These are phyloP conservation scores for Triplophysa rosa DNA, from an alignment of 2,113 vertebrate genomes.

Conservation along the genomic window DNA sequence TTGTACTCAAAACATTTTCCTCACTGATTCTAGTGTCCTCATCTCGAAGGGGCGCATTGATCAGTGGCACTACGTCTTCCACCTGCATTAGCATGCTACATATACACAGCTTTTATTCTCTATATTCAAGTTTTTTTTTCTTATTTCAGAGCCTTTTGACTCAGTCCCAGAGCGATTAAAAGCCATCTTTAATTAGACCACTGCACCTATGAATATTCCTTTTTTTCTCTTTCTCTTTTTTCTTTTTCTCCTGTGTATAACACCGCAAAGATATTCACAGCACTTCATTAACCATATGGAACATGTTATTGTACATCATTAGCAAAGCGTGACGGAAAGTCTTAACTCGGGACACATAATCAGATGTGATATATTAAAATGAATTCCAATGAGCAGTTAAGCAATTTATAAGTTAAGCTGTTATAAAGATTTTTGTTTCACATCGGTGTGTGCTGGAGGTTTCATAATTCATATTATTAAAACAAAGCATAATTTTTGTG, in stretches of 20 bases:
- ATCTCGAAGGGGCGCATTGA: background rate
- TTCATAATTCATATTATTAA: background rate
- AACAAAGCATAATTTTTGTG: no score
- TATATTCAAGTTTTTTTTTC: constrained; percentile 4
- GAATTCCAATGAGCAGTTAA: constrained; percentile 26
- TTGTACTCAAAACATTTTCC: no score
- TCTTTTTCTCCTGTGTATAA: constrained; percentile 23
- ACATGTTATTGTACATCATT: constrained; percentile 31
- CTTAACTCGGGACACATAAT: constrained; percentile 10
- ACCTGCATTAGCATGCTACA: constrained; percentile 1
- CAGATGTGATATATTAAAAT: constrained; percentile 12
- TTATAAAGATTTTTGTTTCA: background rate
- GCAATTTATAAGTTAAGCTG: constrained; percentile 1
- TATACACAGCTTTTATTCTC: constrained; percentile 4
- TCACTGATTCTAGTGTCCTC: background rate
- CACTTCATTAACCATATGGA: constrained; percentile 35
- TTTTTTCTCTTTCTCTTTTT: constrained; percentile 36
- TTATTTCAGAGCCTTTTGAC: constrained; percentile 1
- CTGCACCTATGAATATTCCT: constrained; percentile 54
- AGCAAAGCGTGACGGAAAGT: background rate
- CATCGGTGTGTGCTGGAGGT: background rate
- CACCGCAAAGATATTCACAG: constrained; percentile 13
- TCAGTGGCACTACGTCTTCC: background rate
- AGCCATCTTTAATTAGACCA: constrained; percentile 44
- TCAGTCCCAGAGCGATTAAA: constrained; percentile 19